Evolutionary conservation across 2,797 vertebrate genomes (phyloP), one percentile per base, ranked within the genome.

Genomic region (Anomalospiza imberbis): DNA sequence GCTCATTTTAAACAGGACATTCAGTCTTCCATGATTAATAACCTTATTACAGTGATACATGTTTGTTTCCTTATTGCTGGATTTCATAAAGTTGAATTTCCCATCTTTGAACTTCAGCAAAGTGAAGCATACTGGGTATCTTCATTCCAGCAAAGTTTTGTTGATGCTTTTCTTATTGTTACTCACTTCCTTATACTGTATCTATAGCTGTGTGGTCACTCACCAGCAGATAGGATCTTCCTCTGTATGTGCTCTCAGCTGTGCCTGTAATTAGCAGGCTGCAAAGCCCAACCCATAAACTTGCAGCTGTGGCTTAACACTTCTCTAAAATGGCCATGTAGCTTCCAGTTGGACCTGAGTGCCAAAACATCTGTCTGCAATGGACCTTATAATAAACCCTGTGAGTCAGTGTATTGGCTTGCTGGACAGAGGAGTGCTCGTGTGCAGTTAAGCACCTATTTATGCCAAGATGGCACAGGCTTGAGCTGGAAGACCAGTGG

Each of bases 241-340:
- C 55, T 93, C 53, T 83, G 40, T n/a, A 10, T 63, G 40, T 71
- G 54, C 85, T 83, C 42, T 53, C 47, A 87, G 47, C 58, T 88
- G 54, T 58, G 85, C 36, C 76, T 62, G n/a, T 65, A 89, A 73
- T 92, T 67, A 92, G 76, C 72, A 72, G 29, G 51, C 42, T 91
- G 75, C 72, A 88, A 85, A 93, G 51, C 47, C 44, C 51, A 62
- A 22, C 79, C 90, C 63, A 40, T 78, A 75, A 94, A 81, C 54
- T 45, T 79, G 83, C 66, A 93, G 85, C 80, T 96, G 88, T 86
- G 88, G 47, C 62, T 94, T 78, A 91, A 51, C 88, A 73, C 70
- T 70, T 88, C 76, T 88, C 51, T 71, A 73, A 70, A 85, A 31
- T 62, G 72, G 50, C 82, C 73, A 45, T 45, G 4, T 31, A 53